Evolutionary conservation across 2,113 vertebrate species (phyloP).

Genomic region (Benitochromis conjunctus): DNA sequence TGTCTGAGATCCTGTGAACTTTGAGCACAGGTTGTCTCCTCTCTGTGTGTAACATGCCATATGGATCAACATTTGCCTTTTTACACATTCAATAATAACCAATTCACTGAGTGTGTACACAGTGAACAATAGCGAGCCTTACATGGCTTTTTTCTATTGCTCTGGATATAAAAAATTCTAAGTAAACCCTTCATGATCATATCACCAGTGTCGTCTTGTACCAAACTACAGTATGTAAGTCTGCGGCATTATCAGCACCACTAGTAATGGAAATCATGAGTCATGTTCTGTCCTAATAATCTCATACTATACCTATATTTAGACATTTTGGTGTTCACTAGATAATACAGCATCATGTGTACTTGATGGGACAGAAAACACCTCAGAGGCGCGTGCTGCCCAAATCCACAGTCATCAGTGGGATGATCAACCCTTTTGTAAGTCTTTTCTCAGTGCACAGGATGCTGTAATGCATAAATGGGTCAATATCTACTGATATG

Average conservation of each 20-base stretch:
- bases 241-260: neutral
- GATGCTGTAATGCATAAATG: neutral
- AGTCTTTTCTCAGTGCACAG: neutral
- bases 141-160: neutral
- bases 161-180: neutral
- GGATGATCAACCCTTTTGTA: neutral
- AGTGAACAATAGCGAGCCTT: neutral
- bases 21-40: neutral
- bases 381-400: neutral
- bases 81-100: neutral
- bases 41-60: neutral
- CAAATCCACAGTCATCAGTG: neutral
- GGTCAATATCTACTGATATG: neutral
- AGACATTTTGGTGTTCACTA: neutral
- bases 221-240: neutral
- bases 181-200: neutral
- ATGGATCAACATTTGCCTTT: neutral
- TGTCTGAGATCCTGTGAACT: constrained; percentile 23
- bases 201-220: neutral
- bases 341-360: neutral
- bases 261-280: neutral
- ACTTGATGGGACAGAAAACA: neutral
- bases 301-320: neutral
- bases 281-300: neutral
- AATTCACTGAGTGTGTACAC: neutral